Percentiles rank a stretch among this genome's conserved stretches.
phyloP scores from a whole-genome alignment of 1,140 invertebrate genomes.

The Ooceraea biroi region DNA sequence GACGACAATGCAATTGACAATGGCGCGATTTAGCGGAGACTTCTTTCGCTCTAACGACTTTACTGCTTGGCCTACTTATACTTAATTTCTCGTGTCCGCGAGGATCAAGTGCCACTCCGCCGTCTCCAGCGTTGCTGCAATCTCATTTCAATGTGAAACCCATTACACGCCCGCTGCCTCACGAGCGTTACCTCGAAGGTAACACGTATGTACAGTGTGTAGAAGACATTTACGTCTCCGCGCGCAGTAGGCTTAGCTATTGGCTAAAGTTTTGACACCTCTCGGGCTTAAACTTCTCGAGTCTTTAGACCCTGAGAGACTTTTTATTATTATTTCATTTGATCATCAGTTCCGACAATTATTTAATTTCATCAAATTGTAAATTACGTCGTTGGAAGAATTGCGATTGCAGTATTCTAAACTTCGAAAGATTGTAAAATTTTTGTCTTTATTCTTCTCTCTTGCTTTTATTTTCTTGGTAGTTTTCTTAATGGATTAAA shows the following conservation, averaged over 20 bases:
- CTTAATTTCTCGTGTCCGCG: conserved; percentile 69
- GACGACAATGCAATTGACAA: conserved; percentile 59
- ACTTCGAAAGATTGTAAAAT: too few relatives aligned
- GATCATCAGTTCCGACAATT: too few relatives aligned
- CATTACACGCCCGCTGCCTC: conserved; percentile 27
- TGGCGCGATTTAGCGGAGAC: conserved; percentile 64
- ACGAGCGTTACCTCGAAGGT: neutral
- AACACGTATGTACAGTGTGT: too few relatives aligned
- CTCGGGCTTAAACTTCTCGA: too few relatives aligned
- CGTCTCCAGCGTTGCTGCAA: conserved; percentile 20
- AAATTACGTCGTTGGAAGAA: too few relatives aligned
- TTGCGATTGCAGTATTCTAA: too few relatives aligned
- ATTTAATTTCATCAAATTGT: too few relatives aligned
- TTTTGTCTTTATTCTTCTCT: neutral
- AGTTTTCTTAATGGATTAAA: neutral
- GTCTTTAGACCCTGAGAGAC: too few relatives aligned
- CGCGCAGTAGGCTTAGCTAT: neutral
- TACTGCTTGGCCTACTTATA: conserved; percentile 73
- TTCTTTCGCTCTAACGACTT: conserved; percentile 64
- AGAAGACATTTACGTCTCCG: conserved; percentile 1
- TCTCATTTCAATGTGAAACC: conserved; percentile 54
- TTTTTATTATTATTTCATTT: too few relatives aligned
- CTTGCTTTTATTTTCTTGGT: neutral
- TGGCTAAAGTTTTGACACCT: too few relatives aligned
- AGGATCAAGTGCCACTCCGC: conserved; percentile 25